Base-by-base conservation (phyloP, 2,888 invertebrate genomes). In the Drosophila kokeensis region DNA sequence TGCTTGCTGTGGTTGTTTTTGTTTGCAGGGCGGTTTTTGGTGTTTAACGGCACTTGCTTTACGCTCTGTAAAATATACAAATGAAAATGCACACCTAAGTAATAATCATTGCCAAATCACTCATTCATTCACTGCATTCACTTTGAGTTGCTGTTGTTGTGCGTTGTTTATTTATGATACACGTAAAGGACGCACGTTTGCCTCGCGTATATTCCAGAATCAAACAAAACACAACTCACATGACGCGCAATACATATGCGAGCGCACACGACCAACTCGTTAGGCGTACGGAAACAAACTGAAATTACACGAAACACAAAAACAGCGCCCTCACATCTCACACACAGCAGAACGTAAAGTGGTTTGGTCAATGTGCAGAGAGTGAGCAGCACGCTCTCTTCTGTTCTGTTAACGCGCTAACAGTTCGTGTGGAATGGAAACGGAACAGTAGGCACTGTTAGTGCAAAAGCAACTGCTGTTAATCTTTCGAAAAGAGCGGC, bases 11-110 rank as follows among this genome's bases (percentile, higher is more conserved):
- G 64, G 60, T 72, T 82, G 82, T 79, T 86, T 75, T 81, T 81
- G 77, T 72, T 57, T 79, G 72, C 70, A 72, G 86, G 87, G 88
- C 82, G 82, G 84, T 75, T 84, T 84, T 82, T 42, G n/a, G 30
- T 66, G 49, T 64, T 75, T 62, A 79, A 73, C 67, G 79, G 69
- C 69, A 79, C 68, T 76, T 73, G 62, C 34, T 66, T 52, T 32
- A 55, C 38, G 55, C 55, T 38, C 53, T 66, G 62, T 65, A 69
- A 58, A 38, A 45, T 24, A 45, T 45, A 45, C 24, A 21, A 4
- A 42, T 36, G 32, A 18, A 48, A 76, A 76, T 76, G 76, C 76
- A 69, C 60, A 74, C 50, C 49, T 42, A 48, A 76, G 45, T 67
- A 76, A 82, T 69, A 73, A 49, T 67, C 73, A 81, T 68, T 81